These are phyloP conservation scores for Oncorhynchus nerka DNA, from an alignment of 2,113 vertebrate genomes.

Conservation along the genomic window DNA sequence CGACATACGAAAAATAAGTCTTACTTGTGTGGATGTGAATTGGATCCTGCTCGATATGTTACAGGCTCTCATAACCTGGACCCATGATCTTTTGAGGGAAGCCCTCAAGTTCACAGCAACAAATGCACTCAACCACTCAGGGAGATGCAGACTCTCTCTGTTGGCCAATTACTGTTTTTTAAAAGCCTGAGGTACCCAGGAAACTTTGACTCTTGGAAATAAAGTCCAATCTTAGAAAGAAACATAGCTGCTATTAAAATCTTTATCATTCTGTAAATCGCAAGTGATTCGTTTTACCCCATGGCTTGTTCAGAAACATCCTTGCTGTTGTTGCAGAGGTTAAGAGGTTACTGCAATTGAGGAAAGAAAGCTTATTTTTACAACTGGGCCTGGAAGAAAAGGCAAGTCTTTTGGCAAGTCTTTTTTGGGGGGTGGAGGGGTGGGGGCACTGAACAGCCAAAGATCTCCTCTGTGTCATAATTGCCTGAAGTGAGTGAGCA, in stretches of 20 bases:
- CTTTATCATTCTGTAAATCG: slow-evolving; percentile 81
- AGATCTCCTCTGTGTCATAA: slow-evolving; percentile 77
- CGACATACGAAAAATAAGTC: slow-evolving; percentile 60
- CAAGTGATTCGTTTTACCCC: slow-evolving; percentile 82
- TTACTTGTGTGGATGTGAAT: slow-evolving; percentile 58
- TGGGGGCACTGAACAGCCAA: slow-evolving; percentile 56
- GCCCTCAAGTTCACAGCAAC: slow-evolving; percentile 79
- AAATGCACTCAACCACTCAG: slow-evolving; percentile 77
- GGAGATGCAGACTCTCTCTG: slow-evolving; percentile 74
- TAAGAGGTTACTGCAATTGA: slow-evolving; percentile 71
- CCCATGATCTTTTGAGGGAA: slow-evolving; percentile 75
- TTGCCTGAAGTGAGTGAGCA: slow-evolving; percentile 77
- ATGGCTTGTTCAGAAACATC: slow-evolving; percentile 76
- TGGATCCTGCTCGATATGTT: slow-evolving; percentile 71
- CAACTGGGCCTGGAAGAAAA: slow-evolving; percentile 64
- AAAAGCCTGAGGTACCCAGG: slow-evolving; percentile 73
- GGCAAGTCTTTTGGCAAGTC: slow-evolving; percentile 54
- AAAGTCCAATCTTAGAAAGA: slow-evolving; percentile 78
- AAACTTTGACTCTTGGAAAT: slow-evolving; percentile 84
- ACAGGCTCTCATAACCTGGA: slow-evolving; percentile 70
- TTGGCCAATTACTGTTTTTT: slow-evolving; percentile 82
- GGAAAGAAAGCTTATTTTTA: slow-evolving; percentile 76
- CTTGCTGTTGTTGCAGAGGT: slow-evolving; percentile 72
- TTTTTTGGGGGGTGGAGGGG: slow-evolving; percentile 43
- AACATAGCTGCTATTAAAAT: slow-evolving; percentile 82